Evolutionary conservation across 2,888 invertebrate species (phyloP), one percentile per base, ranked within the genome.

Genomic region (Ypsolopha sequella): DNA sequence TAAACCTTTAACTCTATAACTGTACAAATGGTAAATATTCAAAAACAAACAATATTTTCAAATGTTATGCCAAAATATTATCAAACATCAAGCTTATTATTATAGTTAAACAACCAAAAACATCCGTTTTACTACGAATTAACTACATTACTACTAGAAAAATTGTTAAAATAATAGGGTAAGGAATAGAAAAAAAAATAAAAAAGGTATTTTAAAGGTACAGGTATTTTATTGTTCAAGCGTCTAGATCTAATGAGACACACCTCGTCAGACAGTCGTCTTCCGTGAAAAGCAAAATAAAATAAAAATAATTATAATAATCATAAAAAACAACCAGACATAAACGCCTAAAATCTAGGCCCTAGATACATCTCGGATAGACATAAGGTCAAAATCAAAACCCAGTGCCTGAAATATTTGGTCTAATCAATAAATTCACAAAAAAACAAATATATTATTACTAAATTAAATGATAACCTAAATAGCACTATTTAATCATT

Each of bases 211-310:
- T 65, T 62, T 73, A 69, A 78, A 80, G 75, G 79, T 81, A 81
- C 78, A 81, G 74, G 74, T 80, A 81, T 82, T 82, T 70, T 84
- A 80, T 82, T 84, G 81, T 82, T 82, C 79, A 84, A 80, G 80
- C 82, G 80, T 78, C 82, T 80, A 76, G 73, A 70, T 75, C 76
- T 71, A 70, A 74, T 66, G 72, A 76, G 81, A 81, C 78, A 79
- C 77, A 79, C 73, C 24, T 61, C 63, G 64, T 64, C 64, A 70
- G 38, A 51, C 45, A 61, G 68, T 68, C 63, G 62, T 65, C 64
- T 65, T 68, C 66, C 66, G 65, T 71, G 65, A 62, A 73, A 73
- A 77, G 73, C 73, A 65, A 75, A 51, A 39, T 36, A 33, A 35
- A 36, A 41, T 35, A 50, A 41, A 38, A 34, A 35, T 35, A 72